Conservation (phyloP, 2,888 invertebrate species). For the Lepidochrysops patricia region DNA sequence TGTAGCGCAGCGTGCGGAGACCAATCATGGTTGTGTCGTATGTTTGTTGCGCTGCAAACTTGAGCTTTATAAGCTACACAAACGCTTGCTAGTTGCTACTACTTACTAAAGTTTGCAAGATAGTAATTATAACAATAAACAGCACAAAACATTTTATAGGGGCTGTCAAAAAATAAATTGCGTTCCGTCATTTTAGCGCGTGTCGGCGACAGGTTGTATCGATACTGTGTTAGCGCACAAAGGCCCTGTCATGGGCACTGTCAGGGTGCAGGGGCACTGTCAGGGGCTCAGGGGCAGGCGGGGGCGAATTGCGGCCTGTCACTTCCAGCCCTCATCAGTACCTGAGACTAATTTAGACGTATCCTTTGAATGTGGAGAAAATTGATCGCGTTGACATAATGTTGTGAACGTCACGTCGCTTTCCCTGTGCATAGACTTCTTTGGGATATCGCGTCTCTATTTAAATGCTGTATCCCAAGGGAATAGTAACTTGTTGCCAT, state of each 20-base stretch:
- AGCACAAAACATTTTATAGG: slow-evolving; percentile 29
- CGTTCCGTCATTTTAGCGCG: slow-evolving; percentile 44
- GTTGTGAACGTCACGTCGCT: neutral
- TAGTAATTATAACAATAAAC: slow-evolving; percentile 3
- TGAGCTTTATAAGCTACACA: too few relatives aligned
- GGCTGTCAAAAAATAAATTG: slow-evolving; percentile 58
- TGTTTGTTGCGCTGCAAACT: neutral
- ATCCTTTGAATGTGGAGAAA: slow-evolving; percentile 19
- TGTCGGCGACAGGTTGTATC: slow-evolving; percentile 45
- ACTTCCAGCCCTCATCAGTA: slow-evolving; percentile 44
- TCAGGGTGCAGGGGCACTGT: slow-evolving; percentile 65
- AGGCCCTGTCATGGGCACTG: slow-evolving; percentile 54
- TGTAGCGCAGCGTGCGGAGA: too few relatives aligned
- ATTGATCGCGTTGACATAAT: neutral
- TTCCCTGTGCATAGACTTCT: too few relatives aligned
- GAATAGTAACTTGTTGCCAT: too few relatives aligned
- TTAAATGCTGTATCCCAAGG: too few relatives aligned
- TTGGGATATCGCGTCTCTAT: too few relatives aligned
- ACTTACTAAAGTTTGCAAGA: neutral
- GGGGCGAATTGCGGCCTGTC: slow-evolving; percentile 66
- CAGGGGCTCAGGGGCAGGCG: slow-evolving; percentile 39
- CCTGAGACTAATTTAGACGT: slow-evolving; percentile 38
- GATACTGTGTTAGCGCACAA: slow-evolving; percentile 54
- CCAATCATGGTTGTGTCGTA: too few relatives aligned
- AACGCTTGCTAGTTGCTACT: too few relatives aligned